A percentile compares a stretch with the other conserved stretches of the same genome.
Conservation (phyloP, 2,888 invertebrate genomes). For the Mythimna pallens region DNA sequence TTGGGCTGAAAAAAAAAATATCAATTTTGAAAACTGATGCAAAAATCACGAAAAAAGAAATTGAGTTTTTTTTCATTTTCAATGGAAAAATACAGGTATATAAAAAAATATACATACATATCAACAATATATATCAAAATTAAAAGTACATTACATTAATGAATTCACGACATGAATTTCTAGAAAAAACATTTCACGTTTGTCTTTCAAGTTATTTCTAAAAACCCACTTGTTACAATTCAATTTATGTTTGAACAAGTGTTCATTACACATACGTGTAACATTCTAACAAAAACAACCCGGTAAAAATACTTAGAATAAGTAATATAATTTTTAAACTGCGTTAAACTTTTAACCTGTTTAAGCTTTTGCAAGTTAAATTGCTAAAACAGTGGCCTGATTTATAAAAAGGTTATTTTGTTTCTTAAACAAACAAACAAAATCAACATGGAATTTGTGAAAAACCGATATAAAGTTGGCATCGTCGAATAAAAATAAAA, state of each 20-base stretch:
- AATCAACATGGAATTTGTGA: not conserved
- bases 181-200: not conserved
- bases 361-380: not conserved
- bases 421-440: not conserved
- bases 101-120: too few relatives aligned
- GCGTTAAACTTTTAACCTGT: not conserved
- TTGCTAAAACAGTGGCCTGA: not conserved
- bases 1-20: not conserved
- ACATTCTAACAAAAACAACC: not conserved
- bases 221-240: not conserved
- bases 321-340: not conserved
- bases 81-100: not conserved
- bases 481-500: not conserved
- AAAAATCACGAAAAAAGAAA: not conserved
- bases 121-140: not conserved
- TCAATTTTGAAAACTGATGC: not conserved
- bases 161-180: not conserved
- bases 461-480: not conserved
- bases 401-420: not conserved
- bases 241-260: slow-evolving; percentile 18
- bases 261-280: not conserved
- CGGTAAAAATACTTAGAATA: not conserved
- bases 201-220: not conserved
- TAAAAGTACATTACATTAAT: not conserved
- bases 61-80: not conserved